Conservation (phyloP, 92 coral and sea anemone genomes). For the Palythoa caribaeorum region DNA sequence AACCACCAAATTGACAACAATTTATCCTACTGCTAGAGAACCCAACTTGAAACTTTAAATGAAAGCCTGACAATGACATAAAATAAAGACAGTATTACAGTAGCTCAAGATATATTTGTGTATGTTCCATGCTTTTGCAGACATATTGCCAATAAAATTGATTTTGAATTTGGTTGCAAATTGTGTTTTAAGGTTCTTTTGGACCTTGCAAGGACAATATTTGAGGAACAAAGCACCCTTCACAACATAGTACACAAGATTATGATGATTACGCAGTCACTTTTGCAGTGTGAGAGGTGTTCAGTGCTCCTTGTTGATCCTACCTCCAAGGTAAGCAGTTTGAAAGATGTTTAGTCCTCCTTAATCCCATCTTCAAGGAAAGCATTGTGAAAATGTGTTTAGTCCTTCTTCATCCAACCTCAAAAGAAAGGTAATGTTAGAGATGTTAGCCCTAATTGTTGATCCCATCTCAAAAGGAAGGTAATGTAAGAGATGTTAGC, state of each 20-base stretch:
- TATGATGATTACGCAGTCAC: constrained; percentile 99
- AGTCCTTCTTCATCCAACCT: constrained; percentile 87
- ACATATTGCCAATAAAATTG: neutral
- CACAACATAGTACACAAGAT: constrained; percentile 99
- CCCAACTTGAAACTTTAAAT: too few relatives aligned
- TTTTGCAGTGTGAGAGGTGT: constrained; percentile 97
- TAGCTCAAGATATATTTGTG: too few relatives aligned
- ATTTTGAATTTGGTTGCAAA: neutral
- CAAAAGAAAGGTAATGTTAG: constrained; percentile 92
- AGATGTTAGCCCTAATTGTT: constrained; percentile 88
- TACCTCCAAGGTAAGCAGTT: constrained; percentile 82
- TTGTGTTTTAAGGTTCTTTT: constrained; percentile 82
- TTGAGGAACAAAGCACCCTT: constrained; percentile 96
- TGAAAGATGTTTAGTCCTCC: constrained; percentile 94
- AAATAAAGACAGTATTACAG: too few relatives aligned
- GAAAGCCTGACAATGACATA: too few relatives aligned
- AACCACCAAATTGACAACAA: too few relatives aligned
- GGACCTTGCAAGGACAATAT: constrained; percentile 98
- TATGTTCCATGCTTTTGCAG: neutral
- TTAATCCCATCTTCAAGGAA: constrained; percentile 94
- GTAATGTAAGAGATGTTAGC: constrained; percentile 88
- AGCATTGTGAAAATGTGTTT: constrained; percentile 95
- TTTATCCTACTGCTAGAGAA: too few relatives aligned
- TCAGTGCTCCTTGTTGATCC: constrained; percentile 97
- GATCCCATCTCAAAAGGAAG: constrained; percentile 88